Conservation (phyloP, 23 tunicate species). For the Phallusia fumigata region DNA sequence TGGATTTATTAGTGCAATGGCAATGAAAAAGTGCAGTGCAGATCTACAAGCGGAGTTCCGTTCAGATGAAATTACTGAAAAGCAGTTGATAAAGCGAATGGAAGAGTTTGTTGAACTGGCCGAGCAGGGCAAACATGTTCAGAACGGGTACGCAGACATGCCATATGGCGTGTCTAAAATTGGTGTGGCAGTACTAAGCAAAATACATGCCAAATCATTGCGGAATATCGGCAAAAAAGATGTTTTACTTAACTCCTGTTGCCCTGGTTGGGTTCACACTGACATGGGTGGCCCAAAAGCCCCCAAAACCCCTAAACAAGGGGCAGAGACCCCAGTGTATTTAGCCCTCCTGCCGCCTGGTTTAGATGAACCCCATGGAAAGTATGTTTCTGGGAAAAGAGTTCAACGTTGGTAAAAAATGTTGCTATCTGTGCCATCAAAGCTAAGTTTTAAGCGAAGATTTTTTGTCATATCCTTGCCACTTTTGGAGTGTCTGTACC, state of each 20-base stretch:
- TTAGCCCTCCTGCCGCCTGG: slow-evolving; percentile 52
- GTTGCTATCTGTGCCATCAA: no score
- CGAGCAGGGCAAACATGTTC: slow-evolving; percentile 24
- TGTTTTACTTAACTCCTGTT: slow-evolving; percentile 62
- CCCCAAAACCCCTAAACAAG: slow-evolving; percentile 36
- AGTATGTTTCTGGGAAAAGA: slow-evolving; percentile 35
- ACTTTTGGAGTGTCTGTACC: no score
- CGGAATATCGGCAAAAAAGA: slow-evolving; percentile 25
- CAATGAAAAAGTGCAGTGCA: slow-evolving; percentile 40
- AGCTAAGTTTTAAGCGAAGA: no score
- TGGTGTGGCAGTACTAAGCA: slow-evolving; percentile 55
- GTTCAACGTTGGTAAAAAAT: slow-evolving; percentile 52
- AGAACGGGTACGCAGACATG: slow-evolving; percentile 39
- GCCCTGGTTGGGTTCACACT: slow-evolving; percentile 86
- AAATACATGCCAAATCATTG: slow-evolving; percentile 41
- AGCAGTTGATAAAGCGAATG: slow-evolving; percentile 49
- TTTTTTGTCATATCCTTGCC: no score
- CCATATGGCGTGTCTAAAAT: slow-evolving; percentile 69
- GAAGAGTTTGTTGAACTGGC: slow-evolving; percentile 49
- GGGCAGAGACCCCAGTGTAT: slow-evolving; percentile 49
- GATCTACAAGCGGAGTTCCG: slow-evolving; percentile 41
- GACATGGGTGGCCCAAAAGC: slow-evolving; percentile 68
- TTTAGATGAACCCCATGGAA: slow-evolving; percentile 58
- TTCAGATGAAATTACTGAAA: slow-evolving; percentile 55
- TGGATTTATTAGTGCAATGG: slow-evolving; percentile 2